Percentiles rank a stretch among this genome's conserved stretches.
phyloP scores from a whole-genome alignment of 2,797 vertebrate genomes.

The Galago senegalensis region DNA sequence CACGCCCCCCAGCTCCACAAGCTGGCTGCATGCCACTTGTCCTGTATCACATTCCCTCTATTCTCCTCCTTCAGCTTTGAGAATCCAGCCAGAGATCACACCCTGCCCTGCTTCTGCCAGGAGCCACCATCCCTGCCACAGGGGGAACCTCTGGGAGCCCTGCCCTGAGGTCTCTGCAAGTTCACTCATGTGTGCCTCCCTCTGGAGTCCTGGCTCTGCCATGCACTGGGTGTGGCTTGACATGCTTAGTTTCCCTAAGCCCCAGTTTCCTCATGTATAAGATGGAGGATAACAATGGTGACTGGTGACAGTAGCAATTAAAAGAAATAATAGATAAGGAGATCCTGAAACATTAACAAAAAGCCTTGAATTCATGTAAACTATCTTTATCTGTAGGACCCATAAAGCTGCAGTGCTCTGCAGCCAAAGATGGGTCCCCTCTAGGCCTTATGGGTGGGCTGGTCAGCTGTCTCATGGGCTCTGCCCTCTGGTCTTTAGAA shows the following conservation, averaged over 20 bases:
- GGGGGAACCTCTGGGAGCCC: background rate
- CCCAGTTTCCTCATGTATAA: background rate
- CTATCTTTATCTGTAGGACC: background rate
- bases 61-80: background rate
- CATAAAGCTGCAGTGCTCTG: background rate
- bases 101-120: background rate
- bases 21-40: no score
- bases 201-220: background rate
- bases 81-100: background rate
- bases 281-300: background rate
- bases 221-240: rapidly evolving
- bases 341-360: background rate
- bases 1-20: no score
- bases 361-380: background rate
- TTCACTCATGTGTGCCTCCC: background rate
- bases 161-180: background rate
- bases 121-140: no score
- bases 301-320: background rate
- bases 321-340: background rate
- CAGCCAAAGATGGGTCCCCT: no score
- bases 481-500: background rate
- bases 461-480: background rate
- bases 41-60: no score
- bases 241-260: background rate
- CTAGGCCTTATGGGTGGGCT: rapidly evolving